These are phyloP conservation scores for Polymixis lichenea DNA, from an alignment of 2,888 invertebrate genomes.

Conservation along the genomic window DNA sequence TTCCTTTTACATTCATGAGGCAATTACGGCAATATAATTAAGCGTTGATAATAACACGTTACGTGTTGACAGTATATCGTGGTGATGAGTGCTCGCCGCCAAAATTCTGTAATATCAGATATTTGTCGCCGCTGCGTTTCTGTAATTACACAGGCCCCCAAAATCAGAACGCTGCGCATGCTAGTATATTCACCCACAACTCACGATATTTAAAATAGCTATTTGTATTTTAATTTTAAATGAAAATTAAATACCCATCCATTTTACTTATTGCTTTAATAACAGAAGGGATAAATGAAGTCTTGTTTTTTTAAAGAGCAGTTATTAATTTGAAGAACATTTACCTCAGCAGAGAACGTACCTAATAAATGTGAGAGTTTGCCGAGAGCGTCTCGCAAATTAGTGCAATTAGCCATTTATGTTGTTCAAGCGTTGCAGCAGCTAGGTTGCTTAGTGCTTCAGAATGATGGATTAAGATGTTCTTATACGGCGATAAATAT, in stretches of 20 bases:
- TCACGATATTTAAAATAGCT: not conserved
- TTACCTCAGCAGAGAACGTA: slow-evolving; percentile 5
- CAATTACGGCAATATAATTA: too few species aligned
- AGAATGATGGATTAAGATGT: slow-evolving; percentile 25
- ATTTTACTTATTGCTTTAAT: not conserved
- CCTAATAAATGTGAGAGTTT: slow-evolving; percentile 17
- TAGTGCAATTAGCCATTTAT: slow-evolving; percentile 21
- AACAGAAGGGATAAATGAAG: not conserved
- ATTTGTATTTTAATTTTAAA: not conserved
- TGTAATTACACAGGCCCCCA: not conserved
- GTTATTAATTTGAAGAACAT: slow-evolving; percentile 6
- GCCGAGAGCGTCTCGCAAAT: slow-evolving; percentile 15
- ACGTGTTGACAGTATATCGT: too few species aligned
- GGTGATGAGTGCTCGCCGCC: too few species aligned
- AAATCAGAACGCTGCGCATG: not conserved
- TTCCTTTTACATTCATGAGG: too few species aligned
- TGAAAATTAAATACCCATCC: not conserved
- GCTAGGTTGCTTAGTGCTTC: not conserved
- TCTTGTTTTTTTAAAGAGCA: slow-evolving; percentile 1
- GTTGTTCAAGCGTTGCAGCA: slow-evolving; percentile 15
- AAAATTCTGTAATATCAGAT: too few species aligned
- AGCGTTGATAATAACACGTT: too few species aligned
- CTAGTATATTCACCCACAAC: not conserved
- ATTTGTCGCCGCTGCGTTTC: too few species aligned
- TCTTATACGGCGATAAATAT: slow-evolving; percentile 6